Evolutionary conservation across 2,797 vertebrate genomes (phyloP).

Genomic region (Acanthurus tractus): DNA sequence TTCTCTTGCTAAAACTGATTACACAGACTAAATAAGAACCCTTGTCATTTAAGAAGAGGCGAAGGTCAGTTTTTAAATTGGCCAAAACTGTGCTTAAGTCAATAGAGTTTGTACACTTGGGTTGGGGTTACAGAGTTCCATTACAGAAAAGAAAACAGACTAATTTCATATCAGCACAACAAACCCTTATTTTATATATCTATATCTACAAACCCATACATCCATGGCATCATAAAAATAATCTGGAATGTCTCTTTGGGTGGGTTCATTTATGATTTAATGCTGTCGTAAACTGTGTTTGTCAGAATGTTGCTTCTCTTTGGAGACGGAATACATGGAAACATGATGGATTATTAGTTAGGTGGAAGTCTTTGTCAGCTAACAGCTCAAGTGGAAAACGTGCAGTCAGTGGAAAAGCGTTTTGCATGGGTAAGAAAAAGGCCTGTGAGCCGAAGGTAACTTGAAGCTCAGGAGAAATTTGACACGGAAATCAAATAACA

Average conservation of each 20-base stretch:
- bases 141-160: not conserved
- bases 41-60: not conserved
- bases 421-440: conserved; percentile 60
- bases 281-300: conserved; percentile 9
- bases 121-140: no score
- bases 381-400: conserved; percentile 57
- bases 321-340: conserved; percentile 50
- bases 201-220: conserved; percentile 1
- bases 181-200: not conserved
- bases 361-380: conserved; percentile 53
- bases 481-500: conserved; percentile 33
- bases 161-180: not conserved
- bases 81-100: not conserved
- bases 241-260: conserved; percentile 9
- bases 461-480: conserved; percentile 46
- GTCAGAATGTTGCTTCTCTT: conserved; percentile 22
- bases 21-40: not conserved
- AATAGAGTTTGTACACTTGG: no score
- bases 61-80: conserved; percentile 4
- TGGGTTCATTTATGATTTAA: conserved; percentile 13
- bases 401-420: conserved; percentile 69
- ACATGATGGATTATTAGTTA: conserved; percentile 53
- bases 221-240: not conserved
- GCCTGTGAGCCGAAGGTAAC: conserved; percentile 34
- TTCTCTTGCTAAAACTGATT: not conserved